A percentile compares a stretch with the other conserved stretches of the same genome.
phyloP scores from a whole-genome alignment of 2,888 invertebrate genomes.

The Stenoptilia bipunctidactyla region DNA sequence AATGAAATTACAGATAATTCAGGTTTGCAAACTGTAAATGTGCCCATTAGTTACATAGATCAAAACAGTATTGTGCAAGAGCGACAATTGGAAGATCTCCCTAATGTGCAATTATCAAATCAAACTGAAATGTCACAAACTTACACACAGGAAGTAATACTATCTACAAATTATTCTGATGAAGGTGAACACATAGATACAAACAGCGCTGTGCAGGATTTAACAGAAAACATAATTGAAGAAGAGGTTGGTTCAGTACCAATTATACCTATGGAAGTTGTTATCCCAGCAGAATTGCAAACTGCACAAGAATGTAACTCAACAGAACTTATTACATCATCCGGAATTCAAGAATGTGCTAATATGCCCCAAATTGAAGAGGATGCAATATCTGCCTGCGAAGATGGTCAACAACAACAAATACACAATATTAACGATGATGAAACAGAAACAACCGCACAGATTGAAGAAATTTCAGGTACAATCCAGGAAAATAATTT shows the following conservation, averaged over 20 bases:
- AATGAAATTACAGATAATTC: slow-evolving; percentile 23
- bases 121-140: slow-evolving; percentile 4
- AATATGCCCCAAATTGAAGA: slow-evolving; percentile 5
- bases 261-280: background rate
- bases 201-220: no score
- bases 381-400: slow-evolving; percentile 9
- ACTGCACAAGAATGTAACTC: background rate
- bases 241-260: background rate
- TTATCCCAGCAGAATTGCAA: background rate
- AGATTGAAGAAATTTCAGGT: no score
- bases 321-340: slow-evolving; percentile 1
- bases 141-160: background rate
- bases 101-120: background rate
- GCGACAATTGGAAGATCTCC: background rate
- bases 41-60: background rate
- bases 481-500: no score
- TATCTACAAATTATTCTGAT: background rate
- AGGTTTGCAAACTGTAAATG: background rate
- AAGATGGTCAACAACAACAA: slow-evolving; percentile 16
- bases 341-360: slow-evolving; percentile 9
- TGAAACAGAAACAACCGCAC: background rate
- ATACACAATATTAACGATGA: slow-evolving; percentile 13
- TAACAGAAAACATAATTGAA: background rate
- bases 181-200: background rate
- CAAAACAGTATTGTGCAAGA: slow-evolving; percentile 7